Conservation (phyloP, 2,113 vertebrate species). For the Mesocricetus auratus region DNA sequence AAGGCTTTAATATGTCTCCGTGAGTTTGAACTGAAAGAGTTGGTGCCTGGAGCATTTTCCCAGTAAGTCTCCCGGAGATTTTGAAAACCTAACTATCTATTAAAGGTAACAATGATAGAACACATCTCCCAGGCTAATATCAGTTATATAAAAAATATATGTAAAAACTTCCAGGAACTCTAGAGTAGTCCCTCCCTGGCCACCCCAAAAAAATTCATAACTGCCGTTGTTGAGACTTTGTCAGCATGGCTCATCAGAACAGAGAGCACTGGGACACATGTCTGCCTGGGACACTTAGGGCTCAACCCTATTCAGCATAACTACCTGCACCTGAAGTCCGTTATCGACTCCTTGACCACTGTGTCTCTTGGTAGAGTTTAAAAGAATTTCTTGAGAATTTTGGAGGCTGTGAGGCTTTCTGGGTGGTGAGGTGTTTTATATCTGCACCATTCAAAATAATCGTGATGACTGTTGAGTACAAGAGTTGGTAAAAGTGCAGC, state of each 20-base stretch:
- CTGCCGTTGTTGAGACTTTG: neutral
- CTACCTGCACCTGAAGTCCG: neutral
- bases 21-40: neutral
- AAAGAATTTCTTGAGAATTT: neutral
- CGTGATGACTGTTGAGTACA: neutral
- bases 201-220: neutral
- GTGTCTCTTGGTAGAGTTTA: neutral
- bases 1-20: neutral
- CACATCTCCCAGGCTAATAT: too few species aligned
- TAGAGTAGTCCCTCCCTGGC: neutral
- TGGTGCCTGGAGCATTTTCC: neutral
- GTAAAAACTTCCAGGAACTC: too few species aligned
- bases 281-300: neutral
- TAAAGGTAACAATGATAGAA: too few species aligned
- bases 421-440: neutral
- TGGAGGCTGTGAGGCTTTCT: neutral
- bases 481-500: neutral
- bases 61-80: neutral
- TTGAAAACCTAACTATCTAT: neutral
- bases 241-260: neutral
- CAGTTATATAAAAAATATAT: too few species aligned
- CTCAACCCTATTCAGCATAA: neutral
- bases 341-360: accelerated
- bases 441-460: neutral
- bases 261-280: neutral